These are phyloP conservation scores for Clitarchus hookeri DNA, from an alignment of 2,888 invertebrate species.

Conservation along the genomic window DNA sequence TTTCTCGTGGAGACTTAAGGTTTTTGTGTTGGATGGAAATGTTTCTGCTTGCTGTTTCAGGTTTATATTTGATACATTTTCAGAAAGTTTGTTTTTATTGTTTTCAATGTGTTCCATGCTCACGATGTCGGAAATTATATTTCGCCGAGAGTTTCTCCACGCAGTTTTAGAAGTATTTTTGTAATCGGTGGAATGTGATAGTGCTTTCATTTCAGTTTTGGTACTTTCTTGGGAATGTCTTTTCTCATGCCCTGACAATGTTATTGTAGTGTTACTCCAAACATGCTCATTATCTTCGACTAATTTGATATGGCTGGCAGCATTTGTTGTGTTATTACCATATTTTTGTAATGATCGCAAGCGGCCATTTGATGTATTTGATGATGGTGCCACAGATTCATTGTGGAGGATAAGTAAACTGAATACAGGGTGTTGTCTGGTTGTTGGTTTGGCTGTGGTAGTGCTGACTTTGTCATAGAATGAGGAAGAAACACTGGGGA, in stretches of 20 bases:
- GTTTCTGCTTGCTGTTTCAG: neutral
- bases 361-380: neutral
- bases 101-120: neutral
- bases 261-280: neutral
- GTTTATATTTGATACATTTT: neutral
- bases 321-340: neutral
- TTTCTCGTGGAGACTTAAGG: neutral
- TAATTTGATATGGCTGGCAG: neutral
- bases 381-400: neutral
- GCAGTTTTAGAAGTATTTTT: neutral
- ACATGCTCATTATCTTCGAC: neutral
- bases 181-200: neutral
- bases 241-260: neutral
- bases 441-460: neutral
- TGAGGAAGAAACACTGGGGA: neutral
- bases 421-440: neutral
- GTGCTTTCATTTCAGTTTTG: neutral
- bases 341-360: neutral
- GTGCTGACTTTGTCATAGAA: neutral
- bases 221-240: neutral
- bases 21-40: neutral
- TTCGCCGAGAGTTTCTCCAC: neutral
- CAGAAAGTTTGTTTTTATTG: neutral
- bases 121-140: neutral
- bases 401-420: neutral